Base-by-base conservation (phyloP, 2,113 vertebrate species). In the Ochotona curzoniae region DNA sequence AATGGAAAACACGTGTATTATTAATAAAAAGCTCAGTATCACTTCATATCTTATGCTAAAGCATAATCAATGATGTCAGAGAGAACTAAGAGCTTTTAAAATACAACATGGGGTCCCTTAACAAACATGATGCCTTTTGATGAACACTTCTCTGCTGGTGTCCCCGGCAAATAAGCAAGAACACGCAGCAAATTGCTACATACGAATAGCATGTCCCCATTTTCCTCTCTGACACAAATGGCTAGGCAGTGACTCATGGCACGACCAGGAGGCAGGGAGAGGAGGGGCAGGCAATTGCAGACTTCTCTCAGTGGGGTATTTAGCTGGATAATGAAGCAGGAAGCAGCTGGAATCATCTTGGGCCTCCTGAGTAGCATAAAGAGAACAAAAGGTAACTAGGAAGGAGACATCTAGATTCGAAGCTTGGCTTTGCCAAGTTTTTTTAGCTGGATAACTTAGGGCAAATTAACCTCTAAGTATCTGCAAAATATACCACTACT, bases 21-120 rank as follows among this genome's bases (percentile, higher is more conserved):
- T 97, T 95, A 97, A 98, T 97, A 97, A 98, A 97, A 98, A 97
- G 97, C 95, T 97, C 96, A 91, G 96, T 97, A 96, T 97, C 96
- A 89, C 95, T 97, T 97, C 97, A 97, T 97, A 98, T 96, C 97
- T 96, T 96, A 95, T 86, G 96, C 95, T 97, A 93, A 96, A 94
- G 94, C 91, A 93, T 84, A 95, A 97, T 96, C 82, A 25, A 96
- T 94, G 96, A 95, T 61, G 64, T 92, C 63, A 89, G 96, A 93
- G 95, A 97, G 96, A 92, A 90, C 94, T 5, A n/a, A 95, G 93
- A 95, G 80, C 96, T 97, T 97, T 97, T 96, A 96, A 97, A 97
- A 97, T 87, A 92, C 60, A 97, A 93, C 89, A 85, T 95, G 95
- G 88, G 95, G 95, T 90, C 95, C 95, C 86, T 91, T 95, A 97